Conservation (phyloP, 1,140 invertebrate species). For the Heliconius eleuchia region DNA sequence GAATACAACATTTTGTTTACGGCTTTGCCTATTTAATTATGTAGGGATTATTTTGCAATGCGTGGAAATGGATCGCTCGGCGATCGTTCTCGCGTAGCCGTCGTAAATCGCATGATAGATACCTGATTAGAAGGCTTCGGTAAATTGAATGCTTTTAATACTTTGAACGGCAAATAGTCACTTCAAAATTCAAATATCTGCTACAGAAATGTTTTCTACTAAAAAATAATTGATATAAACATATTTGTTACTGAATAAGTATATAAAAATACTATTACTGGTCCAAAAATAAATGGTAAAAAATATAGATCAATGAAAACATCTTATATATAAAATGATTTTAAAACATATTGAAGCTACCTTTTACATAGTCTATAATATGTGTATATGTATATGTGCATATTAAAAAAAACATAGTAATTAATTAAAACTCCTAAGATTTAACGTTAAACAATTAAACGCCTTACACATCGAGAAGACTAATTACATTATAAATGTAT, state of each 20-base stretch:
- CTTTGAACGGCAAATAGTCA: neutral
- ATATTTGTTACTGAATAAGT: too few species aligned
- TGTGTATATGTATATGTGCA: neutral
- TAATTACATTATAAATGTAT: constrained; percentile 24
- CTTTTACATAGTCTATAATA: neutral
- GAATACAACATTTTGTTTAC: neutral
- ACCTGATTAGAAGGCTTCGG: neutral
- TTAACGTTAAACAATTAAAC: neutral
- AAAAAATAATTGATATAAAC: too few species aligned
- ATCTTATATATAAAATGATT: too few species aligned
- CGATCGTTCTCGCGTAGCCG: neutral
- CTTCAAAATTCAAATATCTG: neutral
- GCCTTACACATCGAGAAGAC: constrained; percentile 8
- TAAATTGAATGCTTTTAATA: neutral
- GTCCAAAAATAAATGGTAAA: too few species aligned
- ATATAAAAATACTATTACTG: too few species aligned
- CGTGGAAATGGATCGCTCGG: neutral
- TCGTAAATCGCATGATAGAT: neutral
- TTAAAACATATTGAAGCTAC: neutral
- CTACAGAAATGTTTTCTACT: too few species aligned
- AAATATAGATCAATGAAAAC: too few species aligned
- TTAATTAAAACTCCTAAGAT: neutral
- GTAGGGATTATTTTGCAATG: constrained; percentile 2
- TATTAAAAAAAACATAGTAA: neutral
- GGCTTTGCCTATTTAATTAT: neutral